Conservation (phyloP, 1,140 invertebrate species). For the Drosophila bocki region DNA sequence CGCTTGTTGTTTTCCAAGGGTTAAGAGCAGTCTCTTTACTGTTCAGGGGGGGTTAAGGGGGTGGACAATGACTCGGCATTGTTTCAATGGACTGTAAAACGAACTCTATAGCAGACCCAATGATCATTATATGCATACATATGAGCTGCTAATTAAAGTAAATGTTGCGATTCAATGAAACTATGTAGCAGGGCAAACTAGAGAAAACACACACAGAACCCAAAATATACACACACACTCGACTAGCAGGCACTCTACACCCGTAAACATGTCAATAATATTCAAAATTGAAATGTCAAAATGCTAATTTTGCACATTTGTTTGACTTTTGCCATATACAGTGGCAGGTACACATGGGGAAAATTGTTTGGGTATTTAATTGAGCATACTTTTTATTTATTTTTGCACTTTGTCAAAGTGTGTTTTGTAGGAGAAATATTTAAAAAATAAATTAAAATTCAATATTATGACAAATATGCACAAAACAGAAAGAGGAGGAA, state of each 20-base stretch:
- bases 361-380: constrained; percentile 5
- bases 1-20: constrained; percentile 20
- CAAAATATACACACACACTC: not conserved
- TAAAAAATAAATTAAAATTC: not conserved
- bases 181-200: constrained; percentile 14
- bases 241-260: not conserved
- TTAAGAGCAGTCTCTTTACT: not conserved
- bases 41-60: not conserved
- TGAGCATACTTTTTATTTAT: not conserved
- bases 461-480: not conserved
- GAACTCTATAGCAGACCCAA: constrained; percentile 24
- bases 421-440: not conserved
- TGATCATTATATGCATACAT: constrained; percentile 48
- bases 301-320: constrained; percentile 82
- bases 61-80: constrained; percentile 67
- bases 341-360: not conserved
- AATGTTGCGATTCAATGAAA: constrained; percentile 73
- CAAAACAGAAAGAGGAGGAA: too few species aligned
- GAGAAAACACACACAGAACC: constrained; percentile 13
- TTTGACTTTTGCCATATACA: constrained; percentile 54
- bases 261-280: constrained; percentile 78
- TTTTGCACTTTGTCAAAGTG: too few species aligned
- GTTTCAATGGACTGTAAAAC: constrained; percentile 73
- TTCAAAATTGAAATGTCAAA: constrained; percentile 83
- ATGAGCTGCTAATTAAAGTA: constrained; percentile 76